phyloP scores from a whole-genome alignment of 2,888 invertebrate species.

The Cataglyphis cursor region DNA sequence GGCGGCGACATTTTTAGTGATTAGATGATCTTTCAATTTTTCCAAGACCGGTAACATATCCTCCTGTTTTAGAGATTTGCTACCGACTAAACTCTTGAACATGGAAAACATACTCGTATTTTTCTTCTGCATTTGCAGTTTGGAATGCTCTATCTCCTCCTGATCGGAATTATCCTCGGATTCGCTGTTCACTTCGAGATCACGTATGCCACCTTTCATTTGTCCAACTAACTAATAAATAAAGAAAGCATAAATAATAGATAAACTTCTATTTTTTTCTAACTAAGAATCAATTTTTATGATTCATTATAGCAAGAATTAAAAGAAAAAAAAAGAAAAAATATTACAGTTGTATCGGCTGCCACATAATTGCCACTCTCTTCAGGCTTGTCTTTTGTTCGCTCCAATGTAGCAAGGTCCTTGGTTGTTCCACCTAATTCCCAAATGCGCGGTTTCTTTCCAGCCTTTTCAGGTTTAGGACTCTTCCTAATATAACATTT shows the following conservation, averaged over 20 bases:
- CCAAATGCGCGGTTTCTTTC: conserved; percentile 97
- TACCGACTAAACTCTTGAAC: conserved; percentile 95
- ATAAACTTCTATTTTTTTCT: neutral
- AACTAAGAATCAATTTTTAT: neutral
- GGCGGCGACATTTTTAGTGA: conserved; percentile 98
- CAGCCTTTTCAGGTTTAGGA: conserved; percentile 90
- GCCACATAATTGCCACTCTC: conserved; percentile 89
- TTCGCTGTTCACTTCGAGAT: conserved; percentile 93
- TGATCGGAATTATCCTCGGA: conserved; percentile 89
- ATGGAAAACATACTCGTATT: conserved; percentile 92
- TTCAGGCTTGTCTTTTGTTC: conserved; percentile 92
- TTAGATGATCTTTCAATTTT: conserved; percentile 97
- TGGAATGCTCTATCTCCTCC: conserved; percentile 76
- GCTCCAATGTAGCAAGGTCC: conserved; percentile 93
- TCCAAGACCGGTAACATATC: conserved; percentile 96
- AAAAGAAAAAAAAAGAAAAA: conserved; percentile 27
- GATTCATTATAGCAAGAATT: neutral
- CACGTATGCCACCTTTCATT: conserved; percentile 94
- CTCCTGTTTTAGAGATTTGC: conserved; percentile 93
- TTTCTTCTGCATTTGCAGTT: conserved; percentile 79
- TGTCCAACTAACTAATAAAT: conserved; percentile 91
- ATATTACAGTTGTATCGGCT: conserved; percentile 90
- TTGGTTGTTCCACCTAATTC: conserved; percentile 93
- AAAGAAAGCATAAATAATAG: neutral
- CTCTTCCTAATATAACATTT: conserved; percentile 85